Conservation (phyloP, 2,797 vertebrate genomes). For the Melanotaenia trifasciata region DNA sequence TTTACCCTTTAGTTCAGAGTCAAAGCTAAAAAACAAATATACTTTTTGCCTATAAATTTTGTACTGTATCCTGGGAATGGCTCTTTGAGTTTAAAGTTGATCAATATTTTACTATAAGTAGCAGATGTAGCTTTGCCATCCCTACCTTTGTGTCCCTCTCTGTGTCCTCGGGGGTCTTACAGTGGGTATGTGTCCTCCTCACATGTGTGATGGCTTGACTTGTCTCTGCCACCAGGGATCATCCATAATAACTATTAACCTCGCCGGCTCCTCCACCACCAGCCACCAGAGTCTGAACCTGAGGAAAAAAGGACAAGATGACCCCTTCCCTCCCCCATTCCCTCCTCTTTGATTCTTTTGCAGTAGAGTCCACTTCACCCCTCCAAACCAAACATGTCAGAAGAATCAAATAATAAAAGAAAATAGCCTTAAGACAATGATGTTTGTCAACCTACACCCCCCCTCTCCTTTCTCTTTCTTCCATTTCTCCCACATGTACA, state of each 20-base stretch:
- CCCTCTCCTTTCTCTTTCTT: slow-evolving; percentile 22
- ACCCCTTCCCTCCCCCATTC: background rate
- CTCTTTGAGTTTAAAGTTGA: slow-evolving; percentile 74
- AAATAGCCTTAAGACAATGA: slow-evolving; percentile 84
- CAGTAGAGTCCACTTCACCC: slow-evolving; percentile 35
- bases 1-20: slow-evolving; percentile 56
- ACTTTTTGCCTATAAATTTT: slow-evolving; percentile 85
- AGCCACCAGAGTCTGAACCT: slow-evolving; percentile 29
- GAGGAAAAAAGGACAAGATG: slow-evolving; percentile 54
- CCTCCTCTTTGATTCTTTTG: background rate
- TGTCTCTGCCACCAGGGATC: slow-evolving; percentile 98
- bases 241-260: slow-evolving; percentile 93
- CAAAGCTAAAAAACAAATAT: slow-evolving; percentile 42
- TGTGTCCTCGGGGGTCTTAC: slow-evolving; percentile 46
- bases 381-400: slow-evolving; percentile 55
- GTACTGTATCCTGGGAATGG: slow-evolving; percentile 86
- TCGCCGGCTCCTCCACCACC: slow-evolving; percentile 52
- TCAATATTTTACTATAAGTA: slow-evolving; percentile 86
- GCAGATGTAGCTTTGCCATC: slow-evolving; percentile 81
- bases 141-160: slow-evolving; percentile 42
- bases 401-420: slow-evolving; percentile 61
- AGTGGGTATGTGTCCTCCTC: slow-evolving; percentile 63
- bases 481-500: slow-evolving; percentile 57
- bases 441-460: slow-evolving; percentile 62
- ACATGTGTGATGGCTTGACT: slow-evolving; percentile 83